Percentiles rank a stretch among this genome's conserved stretches.
phyloP scores from a whole-genome alignment of 2,113 vertebrate species.

The Craseonycteris thonglongyai region DNA sequence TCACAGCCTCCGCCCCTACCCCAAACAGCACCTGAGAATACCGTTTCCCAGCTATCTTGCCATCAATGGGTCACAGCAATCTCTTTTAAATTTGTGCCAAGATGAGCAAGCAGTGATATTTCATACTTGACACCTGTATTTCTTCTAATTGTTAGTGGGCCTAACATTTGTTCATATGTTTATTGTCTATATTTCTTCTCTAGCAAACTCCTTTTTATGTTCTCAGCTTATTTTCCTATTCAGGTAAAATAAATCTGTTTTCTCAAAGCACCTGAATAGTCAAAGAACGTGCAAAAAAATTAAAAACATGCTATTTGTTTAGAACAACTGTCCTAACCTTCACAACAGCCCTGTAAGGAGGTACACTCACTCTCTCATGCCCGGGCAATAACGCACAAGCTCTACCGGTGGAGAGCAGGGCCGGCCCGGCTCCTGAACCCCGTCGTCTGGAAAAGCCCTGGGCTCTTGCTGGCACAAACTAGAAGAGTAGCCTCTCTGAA shows the following conservation, averaged over 20 bases:
- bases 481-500: background rate
- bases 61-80: rapidly evolving
- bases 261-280: background rate
- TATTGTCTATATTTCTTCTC: background rate
- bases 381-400: background rate
- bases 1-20: too few species aligned
- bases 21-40: too few species aligned
- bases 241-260: background rate
- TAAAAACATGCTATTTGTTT: background rate
- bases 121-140: background rate
- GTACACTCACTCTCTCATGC: background rate
- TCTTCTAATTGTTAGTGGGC: background rate
- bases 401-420: background rate
- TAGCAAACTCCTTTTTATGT: background rate
- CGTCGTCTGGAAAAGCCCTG: background rate
- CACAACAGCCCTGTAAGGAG: background rate
- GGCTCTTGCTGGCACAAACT: background rate
- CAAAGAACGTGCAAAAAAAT: background rate
- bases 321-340: background rate
- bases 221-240: background rate
- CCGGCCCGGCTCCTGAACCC: rapidly evolving
- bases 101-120: background rate
- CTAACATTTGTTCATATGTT: background rate
- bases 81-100: background rate
- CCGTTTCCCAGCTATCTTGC: background rate